Evolutionary conservation across 2,797 vertebrate genomes (phyloP).

Genomic region (Lutjanus argentimaculatus): DNA sequence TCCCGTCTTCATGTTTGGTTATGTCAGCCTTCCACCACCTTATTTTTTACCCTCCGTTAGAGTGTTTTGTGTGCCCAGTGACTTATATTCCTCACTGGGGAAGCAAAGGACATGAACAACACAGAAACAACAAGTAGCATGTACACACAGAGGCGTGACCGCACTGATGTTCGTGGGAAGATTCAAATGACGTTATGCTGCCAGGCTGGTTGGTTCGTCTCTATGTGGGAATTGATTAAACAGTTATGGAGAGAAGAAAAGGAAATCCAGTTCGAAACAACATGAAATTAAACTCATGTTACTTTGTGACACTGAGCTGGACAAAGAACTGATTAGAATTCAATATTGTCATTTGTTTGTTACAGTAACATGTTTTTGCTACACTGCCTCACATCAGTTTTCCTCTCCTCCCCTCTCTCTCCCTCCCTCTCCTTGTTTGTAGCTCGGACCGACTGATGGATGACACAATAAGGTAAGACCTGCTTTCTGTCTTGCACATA

Average conservation of each 20-base stretch:
- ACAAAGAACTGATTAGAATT: too few relatives aligned
- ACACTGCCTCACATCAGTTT: constrained; percentile 6
- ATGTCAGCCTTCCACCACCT: too few relatives aligned
- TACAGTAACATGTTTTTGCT: constrained; percentile 13
- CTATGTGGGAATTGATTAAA: neutral
- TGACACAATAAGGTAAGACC: constrained; percentile 97
- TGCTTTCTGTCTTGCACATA: constrained; percentile 4
- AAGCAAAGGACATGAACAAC: neutral
- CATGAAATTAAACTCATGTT: neutral
- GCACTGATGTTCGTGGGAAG: neutral
- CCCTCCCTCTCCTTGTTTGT: constrained; percentile 32
- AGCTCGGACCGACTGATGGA: constrained; percentile 98
- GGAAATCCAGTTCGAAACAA: neutral
- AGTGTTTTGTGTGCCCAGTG: neutral
- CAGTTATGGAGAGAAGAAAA: neutral
- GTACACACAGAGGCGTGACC: neutral
- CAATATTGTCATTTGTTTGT: constrained; percentile 18
- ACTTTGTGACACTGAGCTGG: too few relatives aligned
- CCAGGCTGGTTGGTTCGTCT: neutral
- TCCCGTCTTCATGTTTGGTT: too few relatives aligned
- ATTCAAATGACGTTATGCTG: neutral
- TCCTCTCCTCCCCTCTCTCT: constrained; percentile 1
- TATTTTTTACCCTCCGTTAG: too few relatives aligned
- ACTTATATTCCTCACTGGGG: neutral
- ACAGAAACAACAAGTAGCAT: neutral